Base-by-base conservation (phyloP, 1,140 invertebrate genomes). In the Orchestia grillus region DNA sequence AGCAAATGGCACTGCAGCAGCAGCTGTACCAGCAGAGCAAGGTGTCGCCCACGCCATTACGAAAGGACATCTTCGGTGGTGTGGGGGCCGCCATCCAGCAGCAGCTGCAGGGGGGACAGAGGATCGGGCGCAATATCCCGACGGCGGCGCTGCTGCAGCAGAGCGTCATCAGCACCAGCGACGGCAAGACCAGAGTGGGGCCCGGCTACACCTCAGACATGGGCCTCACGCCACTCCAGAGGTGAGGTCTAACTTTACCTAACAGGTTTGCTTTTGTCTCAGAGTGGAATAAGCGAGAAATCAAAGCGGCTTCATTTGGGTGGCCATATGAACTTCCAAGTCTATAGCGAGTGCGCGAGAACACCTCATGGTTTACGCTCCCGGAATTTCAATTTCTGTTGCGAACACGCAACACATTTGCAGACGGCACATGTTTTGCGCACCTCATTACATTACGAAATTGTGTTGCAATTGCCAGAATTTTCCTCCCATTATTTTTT, bases 71-170 rank as follows among this genome's bases (percentile, higher is more conserved):
- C 16, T 19, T 96, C 43, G 96, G 45, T 15, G 95, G 95, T 0
- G 92, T 94, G 16, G 88, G 96, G n/a, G 44, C 96, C 0, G 96
- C 96, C 36, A 94, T 97, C 47, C 96, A 97, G 95, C 96, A 96
- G 47, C 96, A 96, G 87, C 96, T 96, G 43, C 96, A 96, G 57
- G 96, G 96, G 0, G 96, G 96, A 42, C 96, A 96, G 44, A 77
- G 96, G 16, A 87, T 96, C 23, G 96, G 96, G 0, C 96, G 96
- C 40, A 96, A 87, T 62, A 95, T 97, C 36, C 96, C 96, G 62
- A 97, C 96, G 11, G 96, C 96, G 28, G 96, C 96, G 8, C 96
- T 97, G 44, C 96, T 97, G n/a, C 96, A 96, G 77, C 96, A 97
- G 96, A 96, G 96, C 19, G 96, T 96, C 36, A 96, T 97, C 44